phyloP scores from a whole-genome alignment of 1,140 invertebrate genomes.

The Atopsyche davidsoni region DNA sequence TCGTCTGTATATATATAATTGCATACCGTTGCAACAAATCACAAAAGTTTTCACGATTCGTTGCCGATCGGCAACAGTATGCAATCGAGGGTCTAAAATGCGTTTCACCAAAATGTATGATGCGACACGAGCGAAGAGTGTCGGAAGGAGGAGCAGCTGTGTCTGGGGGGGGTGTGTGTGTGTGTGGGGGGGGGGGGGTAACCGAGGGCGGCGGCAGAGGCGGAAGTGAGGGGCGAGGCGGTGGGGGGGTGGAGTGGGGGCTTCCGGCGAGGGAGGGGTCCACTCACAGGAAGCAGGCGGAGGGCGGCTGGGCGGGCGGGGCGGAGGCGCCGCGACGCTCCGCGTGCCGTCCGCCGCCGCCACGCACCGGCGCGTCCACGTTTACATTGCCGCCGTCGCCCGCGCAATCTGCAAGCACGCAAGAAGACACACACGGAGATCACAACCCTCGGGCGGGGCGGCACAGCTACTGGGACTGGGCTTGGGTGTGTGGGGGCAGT shows the following conservation, averaged over 20 bases:
- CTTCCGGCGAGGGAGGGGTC: neutral
- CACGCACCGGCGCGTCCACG: conserved; percentile 36
- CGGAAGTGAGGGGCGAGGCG: conserved; percentile 23
- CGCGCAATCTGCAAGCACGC: conserved; percentile 41
- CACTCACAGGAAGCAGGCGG: conserved; percentile 17
- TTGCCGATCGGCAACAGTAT: no score
- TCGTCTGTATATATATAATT: no score
- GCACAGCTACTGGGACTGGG: no score
- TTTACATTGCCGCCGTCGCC: conserved; percentile 50
- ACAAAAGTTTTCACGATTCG: no score
- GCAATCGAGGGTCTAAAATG: no score
- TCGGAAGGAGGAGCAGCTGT: conserved; percentile 6
- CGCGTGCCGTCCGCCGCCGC: conserved; percentile 29
- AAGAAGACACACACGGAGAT: no score
- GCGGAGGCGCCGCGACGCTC: conserved; percentile 37
- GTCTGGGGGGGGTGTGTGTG: conserved; percentile 11
- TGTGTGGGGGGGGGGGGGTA: conserved; percentile 16
- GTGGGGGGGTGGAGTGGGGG: conserved; percentile 4
- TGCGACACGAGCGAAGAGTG: neutral
- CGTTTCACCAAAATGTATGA: no score
- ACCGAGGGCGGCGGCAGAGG: conserved; percentile 30
- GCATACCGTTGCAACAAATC: no score
- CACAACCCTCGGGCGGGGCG: no score
- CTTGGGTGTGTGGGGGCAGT: no score
- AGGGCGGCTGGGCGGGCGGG: conserved; percentile 37